phyloP scores from a whole-genome alignment of 2,797 vertebrate genomes.

The Manis crassicaudata region DNA sequence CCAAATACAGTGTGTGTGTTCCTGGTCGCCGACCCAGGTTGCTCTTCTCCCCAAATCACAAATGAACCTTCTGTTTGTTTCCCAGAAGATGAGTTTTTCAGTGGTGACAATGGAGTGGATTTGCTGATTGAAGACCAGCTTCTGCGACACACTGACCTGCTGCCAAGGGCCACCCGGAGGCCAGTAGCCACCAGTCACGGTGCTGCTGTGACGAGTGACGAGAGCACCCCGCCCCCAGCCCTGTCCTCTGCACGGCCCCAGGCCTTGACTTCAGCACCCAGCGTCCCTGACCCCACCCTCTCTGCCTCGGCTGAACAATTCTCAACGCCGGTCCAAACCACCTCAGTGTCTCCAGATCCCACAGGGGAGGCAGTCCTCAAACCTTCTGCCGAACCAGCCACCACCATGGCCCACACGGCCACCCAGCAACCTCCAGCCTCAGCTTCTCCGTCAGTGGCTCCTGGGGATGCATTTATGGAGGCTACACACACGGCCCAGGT shows the following conservation, averaged over 20 bases:
- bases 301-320: accelerated
- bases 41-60: neutral
- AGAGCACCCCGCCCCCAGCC: neutral
- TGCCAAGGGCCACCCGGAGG: slow-evolving; percentile 64
- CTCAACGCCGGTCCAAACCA: accelerated
- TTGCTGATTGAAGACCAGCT: slow-evolving; percentile 95
- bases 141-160: slow-evolving; percentile 87
- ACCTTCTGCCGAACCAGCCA: neutral
- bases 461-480: neutral
- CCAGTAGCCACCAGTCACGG: slow-evolving; percentile 57
- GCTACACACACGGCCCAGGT: accelerated
- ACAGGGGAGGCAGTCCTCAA: accelerated
- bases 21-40: neutral
- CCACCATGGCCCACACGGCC: slow-evolving; percentile 13
- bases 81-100: slow-evolving; percentile 93
- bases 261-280: neutral
- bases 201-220: neutral
- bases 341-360: neutral
- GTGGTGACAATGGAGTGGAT: slow-evolving; percentile 91
- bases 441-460: neutral
- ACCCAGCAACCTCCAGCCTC: neutral
- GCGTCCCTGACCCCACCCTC: neutral
- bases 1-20: accelerated
- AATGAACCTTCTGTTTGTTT: slow-evolving; percentile 45
- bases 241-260: neutral